phyloP scores from a whole-genome alignment of 2,888 invertebrate genomes.

The Molorchus minor region DNA sequence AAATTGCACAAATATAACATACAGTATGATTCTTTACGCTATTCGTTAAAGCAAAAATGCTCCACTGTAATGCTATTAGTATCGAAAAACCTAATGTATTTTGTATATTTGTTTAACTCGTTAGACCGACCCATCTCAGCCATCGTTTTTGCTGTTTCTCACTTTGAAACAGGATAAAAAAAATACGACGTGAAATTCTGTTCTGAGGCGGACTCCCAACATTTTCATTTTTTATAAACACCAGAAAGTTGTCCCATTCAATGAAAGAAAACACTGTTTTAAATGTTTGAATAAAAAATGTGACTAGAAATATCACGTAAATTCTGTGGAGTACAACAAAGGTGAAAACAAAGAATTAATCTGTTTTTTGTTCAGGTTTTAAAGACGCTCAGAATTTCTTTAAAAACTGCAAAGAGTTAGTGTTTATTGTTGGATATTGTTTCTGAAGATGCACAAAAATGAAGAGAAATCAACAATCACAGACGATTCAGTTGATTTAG shows the following conservation, averaged over 20 bases:
- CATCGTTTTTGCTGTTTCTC: not conserved
- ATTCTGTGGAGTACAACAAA: not conserved
- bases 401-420: not conserved
- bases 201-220: not conserved
- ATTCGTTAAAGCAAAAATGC: not conserved
- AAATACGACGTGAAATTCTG: not conserved
- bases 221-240: not conserved
- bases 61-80: not conserved
- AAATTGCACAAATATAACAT: not conserved
- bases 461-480: not conserved
- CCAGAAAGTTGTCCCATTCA: not conserved
- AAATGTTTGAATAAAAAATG: not conserved
- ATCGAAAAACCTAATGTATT: not conserved
- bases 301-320: not conserved
- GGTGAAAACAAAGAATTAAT: too few relatives aligned
- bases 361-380: too few relatives aligned
- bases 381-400: too few relatives aligned
- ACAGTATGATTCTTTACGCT: not conserved
- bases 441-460: not conserved
- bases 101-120: too few relatives aligned
- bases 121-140: not conserved
- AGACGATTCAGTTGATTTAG: not conserved
- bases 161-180: not conserved
- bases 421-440: not conserved
- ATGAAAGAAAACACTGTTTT: slow-evolving; percentile 1